These are phyloP conservation scores for Psephotus haematonotus DNA, from an alignment of 2,113 vertebrate species.

Conservation along the genomic window DNA sequence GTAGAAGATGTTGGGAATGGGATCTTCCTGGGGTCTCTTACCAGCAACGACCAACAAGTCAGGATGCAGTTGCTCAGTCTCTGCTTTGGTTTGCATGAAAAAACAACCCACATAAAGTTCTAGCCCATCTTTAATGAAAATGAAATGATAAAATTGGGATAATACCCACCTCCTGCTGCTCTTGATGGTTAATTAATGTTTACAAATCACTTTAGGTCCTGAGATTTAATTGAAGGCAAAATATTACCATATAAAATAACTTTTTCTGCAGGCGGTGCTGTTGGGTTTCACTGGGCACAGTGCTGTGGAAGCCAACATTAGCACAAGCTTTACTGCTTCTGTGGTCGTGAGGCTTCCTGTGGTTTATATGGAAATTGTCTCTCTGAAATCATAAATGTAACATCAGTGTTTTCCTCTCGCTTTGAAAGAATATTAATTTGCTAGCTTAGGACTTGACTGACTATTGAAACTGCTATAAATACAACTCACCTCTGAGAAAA, in stretches of 20 bases:
- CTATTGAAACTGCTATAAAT: conserved; percentile 20
- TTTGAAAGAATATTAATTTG: conserved; percentile 52
- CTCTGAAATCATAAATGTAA: conserved; percentile 52
- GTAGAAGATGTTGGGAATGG: not conserved
- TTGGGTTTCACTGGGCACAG: conserved; percentile 43
- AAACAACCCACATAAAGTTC: not conserved
- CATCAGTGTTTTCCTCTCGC: conserved; percentile 33
- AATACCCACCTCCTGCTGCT: conserved; percentile 44
- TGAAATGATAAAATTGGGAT: conserved; percentile 27
- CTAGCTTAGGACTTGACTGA: conserved; percentile 22
- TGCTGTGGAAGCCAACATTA: conserved; percentile 15
- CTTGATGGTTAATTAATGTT: conserved; percentile 63
- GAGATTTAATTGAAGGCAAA: conserved; percentile 59
- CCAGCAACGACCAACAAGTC: not conserved
- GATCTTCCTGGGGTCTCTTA: not conserved
- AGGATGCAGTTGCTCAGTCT: not conserved
- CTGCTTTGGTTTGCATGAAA: not conserved
- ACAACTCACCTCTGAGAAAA: not conserved
- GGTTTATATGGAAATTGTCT: conserved; percentile 24
- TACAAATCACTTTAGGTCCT: conserved; percentile 55
- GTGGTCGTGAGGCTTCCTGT: conserved; percentile 19
- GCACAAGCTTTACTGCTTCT: conserved; percentile 25
- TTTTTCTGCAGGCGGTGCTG: not conserved
- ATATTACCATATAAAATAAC: conserved; percentile 51
- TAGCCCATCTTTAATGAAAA: conserved; percentile 27